Evolutionary conservation across 2,888 invertebrate species (phyloP).

Genomic region (Helleia helle): DNA sequence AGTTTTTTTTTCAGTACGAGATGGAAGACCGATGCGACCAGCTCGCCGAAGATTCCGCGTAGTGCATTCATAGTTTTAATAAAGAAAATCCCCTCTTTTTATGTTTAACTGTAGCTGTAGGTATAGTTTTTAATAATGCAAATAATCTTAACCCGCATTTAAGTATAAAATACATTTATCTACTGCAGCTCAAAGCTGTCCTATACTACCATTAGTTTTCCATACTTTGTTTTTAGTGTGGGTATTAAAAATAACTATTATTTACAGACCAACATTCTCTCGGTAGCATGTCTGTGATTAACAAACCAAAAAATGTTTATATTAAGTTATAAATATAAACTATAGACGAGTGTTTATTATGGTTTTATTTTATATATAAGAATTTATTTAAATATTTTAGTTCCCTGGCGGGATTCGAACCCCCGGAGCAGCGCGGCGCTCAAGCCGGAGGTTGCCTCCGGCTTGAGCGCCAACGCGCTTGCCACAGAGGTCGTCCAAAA

Average conservation of each 20-base stretch:
- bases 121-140: background rate
- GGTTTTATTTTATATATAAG: no score
- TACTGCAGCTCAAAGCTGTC: no score
- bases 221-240: background rate
- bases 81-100: background rate
- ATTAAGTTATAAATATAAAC: slow-evolving; percentile 3
- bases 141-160: background rate
- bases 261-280: slow-evolving; percentile 15
- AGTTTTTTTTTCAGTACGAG: slow-evolving; percentile 76
- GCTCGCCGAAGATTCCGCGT: slow-evolving; percentile 66
- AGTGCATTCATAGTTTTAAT: background rate
- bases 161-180: background rate
- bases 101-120: background rate
- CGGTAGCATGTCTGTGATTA: slow-evolving; percentile 1
- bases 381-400: no score
- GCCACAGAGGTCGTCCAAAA: no score
- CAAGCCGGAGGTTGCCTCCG: no score
- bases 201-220: slow-evolving; percentile 2
- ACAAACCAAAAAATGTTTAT: slow-evolving; percentile 11
- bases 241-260: background rate
- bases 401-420: no score
- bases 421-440: no score
- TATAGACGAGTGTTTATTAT: slow-evolving; percentile 2
- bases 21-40: slow-evolving; percentile 87
- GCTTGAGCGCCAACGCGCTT: no score